A percentile compares a stretch with the other conserved stretches of the same genome.
Conservation (phyloP, 2,888 invertebrate species). For the Amblyteles armatorius region DNA sequence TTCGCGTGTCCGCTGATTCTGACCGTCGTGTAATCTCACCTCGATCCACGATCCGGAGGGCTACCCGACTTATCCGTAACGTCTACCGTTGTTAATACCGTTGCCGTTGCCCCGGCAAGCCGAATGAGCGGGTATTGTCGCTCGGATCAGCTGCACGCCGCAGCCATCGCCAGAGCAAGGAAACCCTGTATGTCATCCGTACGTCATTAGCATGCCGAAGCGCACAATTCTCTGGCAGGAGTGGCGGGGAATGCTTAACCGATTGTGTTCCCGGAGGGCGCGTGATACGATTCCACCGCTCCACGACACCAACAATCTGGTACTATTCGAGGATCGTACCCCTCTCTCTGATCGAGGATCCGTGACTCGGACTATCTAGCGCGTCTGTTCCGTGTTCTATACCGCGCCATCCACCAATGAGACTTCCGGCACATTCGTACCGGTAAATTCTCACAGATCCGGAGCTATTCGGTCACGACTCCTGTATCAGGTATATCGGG, state of each 20-base stretch:
- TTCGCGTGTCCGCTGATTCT: constrained; percentile 61
- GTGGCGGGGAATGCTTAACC: constrained; percentile 49
- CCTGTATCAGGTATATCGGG: neutral
- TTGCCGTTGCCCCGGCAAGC: constrained; percentile 14
- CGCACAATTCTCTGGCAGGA: constrained; percentile 44
- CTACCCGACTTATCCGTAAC: constrained; percentile 61
- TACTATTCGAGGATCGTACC: constrained; percentile 34
- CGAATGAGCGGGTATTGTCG: constrained; percentile 11
- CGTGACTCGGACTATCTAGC: constrained; percentile 39
- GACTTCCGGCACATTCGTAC: constrained; percentile 12
- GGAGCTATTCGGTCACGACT: constrained; percentile 13
- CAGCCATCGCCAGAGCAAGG: constrained; percentile 15
- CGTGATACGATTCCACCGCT: constrained; percentile 17
- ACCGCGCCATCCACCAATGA: neutral
- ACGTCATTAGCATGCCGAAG: constrained; percentile 66
- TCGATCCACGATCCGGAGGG: constrained; percentile 55
- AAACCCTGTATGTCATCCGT: constrained; percentile 64
- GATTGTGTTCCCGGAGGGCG: constrained; percentile 50
- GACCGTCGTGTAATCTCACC: constrained; percentile 54
- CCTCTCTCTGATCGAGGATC: constrained; percentile 48
- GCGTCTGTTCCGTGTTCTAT: constrained; percentile 3
- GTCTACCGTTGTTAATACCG: constrained; percentile 35
- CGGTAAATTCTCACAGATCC: constrained; percentile 31
- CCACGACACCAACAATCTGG: constrained; percentile 9
- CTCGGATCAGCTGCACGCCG: constrained; percentile 1